Percentiles rank a stretch among this genome's conserved stretches.
Evolutionary conservation across 2,888 invertebrate species (phyloP).

Genomic region (Theretra japonica): DNA sequence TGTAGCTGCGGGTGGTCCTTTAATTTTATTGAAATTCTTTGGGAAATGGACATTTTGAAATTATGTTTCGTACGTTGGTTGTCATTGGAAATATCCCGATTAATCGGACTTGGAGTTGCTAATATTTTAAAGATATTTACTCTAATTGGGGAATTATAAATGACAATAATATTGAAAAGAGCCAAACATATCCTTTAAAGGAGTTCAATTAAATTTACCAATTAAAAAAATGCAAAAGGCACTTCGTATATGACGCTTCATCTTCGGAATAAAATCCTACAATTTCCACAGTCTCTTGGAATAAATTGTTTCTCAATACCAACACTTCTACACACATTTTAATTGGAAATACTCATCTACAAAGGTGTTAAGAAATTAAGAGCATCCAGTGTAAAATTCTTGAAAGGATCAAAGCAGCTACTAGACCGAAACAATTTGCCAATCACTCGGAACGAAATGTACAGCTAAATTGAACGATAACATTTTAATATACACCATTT

Average conservation of each 20-base stretch:
- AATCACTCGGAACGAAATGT: constrained; percentile 4
- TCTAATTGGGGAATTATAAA: too few relatives aligned
- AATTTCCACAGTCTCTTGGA: background rate
- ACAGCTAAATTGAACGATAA: background rate
- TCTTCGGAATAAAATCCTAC: background rate
- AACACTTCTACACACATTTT: background rate
- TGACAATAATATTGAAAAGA: too few relatives aligned
- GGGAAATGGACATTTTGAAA: too few relatives aligned
- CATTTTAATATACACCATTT: background rate
- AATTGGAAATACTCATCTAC: background rate
- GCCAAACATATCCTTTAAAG: too few relatives aligned
- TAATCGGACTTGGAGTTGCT: too few relatives aligned
- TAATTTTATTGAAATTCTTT: too few relatives aligned
- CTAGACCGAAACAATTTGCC: constrained; percentile 14
- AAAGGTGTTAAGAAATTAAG: constrained; percentile 13
- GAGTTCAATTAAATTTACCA: too few relatives aligned
- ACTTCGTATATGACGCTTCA: too few relatives aligned
- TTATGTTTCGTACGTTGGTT: too few relatives aligned
- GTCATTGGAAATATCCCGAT: too few relatives aligned
- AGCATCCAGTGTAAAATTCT: constrained; percentile 16
- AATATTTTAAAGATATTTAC: too few relatives aligned
- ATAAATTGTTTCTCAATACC: background rate
- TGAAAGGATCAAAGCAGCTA: constrained; percentile 18
- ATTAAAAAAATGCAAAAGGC: too few relatives aligned
- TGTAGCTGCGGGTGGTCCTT: background rate